Evolutionary conservation across 1,140 invertebrate species (phyloP).

Genomic region (Eupeodes corollae): DNA sequence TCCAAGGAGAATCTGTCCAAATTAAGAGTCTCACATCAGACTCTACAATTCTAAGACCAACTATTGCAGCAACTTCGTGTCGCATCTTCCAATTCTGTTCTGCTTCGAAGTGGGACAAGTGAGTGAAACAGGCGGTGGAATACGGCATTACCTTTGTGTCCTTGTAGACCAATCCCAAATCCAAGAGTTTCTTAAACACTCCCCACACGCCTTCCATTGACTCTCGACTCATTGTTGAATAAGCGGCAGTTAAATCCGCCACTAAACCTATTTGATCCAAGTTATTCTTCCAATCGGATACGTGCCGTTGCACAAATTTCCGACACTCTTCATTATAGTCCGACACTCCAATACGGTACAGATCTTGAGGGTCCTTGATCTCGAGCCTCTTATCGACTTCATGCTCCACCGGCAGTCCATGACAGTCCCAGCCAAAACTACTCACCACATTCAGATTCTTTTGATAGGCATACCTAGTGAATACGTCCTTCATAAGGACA

Average conservation of each 20-base stretch:
- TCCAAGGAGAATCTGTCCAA: slow-evolving; percentile 98
- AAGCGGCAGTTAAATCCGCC: slow-evolving; percentile 49
- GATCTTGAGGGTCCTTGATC: slow-evolving; percentile 91
- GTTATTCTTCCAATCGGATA: slow-evolving; percentile 75
- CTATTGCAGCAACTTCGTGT: slow-evolving; percentile 89
- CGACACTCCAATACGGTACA: slow-evolving; percentile 86
- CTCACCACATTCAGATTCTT: slow-evolving; percentile 70
- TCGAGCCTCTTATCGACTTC: slow-evolving; percentile 88
- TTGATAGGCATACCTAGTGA: slow-evolving; percentile 65
- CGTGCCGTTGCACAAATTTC: slow-evolving; percentile 90
- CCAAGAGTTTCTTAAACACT: slow-evolving; percentile 66
- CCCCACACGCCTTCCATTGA: slow-evolving; percentile 71
- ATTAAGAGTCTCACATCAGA: slow-evolving; percentile 58
- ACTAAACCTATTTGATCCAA: slow-evolving; percentile 86
- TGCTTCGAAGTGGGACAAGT: slow-evolving; percentile 94
- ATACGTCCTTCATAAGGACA: slow-evolving; percentile 88
- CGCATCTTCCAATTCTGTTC: slow-evolving; percentile 97
- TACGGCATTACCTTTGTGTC: slow-evolving; percentile 94
- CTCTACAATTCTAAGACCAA: slow-evolving; percentile 67
- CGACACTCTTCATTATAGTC: slow-evolving; percentile 90
- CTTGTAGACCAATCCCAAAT: slow-evolving; percentile 68
- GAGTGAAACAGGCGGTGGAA: slow-evolving; percentile 89
- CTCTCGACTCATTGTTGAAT: slow-evolving; percentile 60
- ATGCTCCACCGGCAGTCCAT: slow-evolving; percentile 90
- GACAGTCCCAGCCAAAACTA: slow-evolving; percentile 94